Base-by-base conservation (phyloP, 2,888 invertebrate genomes). In the Eustalomyia histrio region DNA sequence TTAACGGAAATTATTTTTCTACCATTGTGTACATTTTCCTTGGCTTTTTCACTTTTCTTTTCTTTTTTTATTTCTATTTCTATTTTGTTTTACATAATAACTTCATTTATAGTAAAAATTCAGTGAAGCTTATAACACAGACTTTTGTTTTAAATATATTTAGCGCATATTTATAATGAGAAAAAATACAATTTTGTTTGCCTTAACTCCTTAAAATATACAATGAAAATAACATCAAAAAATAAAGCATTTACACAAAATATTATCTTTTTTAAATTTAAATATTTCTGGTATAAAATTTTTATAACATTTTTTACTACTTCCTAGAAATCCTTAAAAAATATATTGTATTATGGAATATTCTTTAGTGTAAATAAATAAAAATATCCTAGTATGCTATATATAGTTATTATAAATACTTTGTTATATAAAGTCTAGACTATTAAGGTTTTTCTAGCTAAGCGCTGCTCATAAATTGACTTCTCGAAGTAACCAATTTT, bases 1-100 rank as follows among this genome's bases (percentile, higher is more conserved):
- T 80, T 72, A 80, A 74, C 78, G 80, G 78, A 78, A 78, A 81
- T 81, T 69, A 74, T 81, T 78, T 80, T 76, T 69, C 50, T 73
- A 58, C 72, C 58, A 35, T 76, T 60, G 24, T 71, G 16, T 60
- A 14, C 60, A 43, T 24, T 60, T 64, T 67, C 8, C 58, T 18
- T 17, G 18, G 67, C 2, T 63, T 61, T 75, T 73, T 67, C 72
- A 76, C 67, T 76, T 73, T 65, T 64, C 39, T 53, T 69, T 65
- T 60, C 35, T 21, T 12, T 53, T 29, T 43, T 21, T 21, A 50
- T 72, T 33, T 5, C 29, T 29, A 6, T 29, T 58, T 21, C 17
- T 52, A 67, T 33, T 5, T 29, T 29, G 3, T 58, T 60, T 68
- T 72, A 64, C 68, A 64, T 73, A 76, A 80, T 47, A 69, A 74